A percentile compares a stretch with the other conserved stretches of the same genome.
Conservation (phyloP, 2,888 invertebrate genomes). For the Arctia plantaginis region DNA sequence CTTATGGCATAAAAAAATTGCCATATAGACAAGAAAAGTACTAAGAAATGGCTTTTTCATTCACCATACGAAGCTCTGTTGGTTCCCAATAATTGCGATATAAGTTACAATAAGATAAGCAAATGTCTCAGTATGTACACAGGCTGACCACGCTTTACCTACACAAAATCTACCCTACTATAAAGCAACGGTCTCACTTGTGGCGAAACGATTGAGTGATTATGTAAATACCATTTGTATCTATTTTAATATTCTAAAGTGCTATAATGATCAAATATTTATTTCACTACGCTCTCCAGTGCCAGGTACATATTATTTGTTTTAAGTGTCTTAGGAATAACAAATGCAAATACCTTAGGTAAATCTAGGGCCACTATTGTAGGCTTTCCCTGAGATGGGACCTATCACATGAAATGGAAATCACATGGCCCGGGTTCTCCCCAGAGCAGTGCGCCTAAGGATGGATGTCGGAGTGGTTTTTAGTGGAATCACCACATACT, state of each 20-base stretch:
- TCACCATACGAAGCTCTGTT: not conserved
- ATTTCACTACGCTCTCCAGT: not conserved
- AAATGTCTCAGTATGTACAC: conserved; percentile 23
- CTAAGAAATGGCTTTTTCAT: not conserved
- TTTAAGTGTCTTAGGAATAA: not conserved
- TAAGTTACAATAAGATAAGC: conserved; percentile 10
- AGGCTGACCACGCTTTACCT: conserved; percentile 19
- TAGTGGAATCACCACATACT: no score
- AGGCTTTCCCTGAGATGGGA: no score
- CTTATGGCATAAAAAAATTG: no score
- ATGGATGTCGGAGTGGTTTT: no score
- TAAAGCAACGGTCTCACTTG: conserved; percentile 1
- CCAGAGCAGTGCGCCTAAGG: no score
- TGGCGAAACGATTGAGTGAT: conserved; percentile 7
- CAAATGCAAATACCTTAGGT: not conserved
- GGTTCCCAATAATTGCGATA: not conserved
- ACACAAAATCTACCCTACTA: conserved; percentile 1
- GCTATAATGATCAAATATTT: not conserved
- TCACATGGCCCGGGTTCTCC: no score
- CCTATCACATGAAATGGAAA: no score
- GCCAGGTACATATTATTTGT: no score
- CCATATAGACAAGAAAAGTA: no score
- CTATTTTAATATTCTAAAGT: no score
- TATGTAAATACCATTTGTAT: no score
- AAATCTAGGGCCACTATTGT: not conserved